Evolutionary conservation across 2,888 invertebrate genomes (phyloP), one percentile per base, ranked within the genome.

Genomic region (Eustalomyia histrio): DNA sequence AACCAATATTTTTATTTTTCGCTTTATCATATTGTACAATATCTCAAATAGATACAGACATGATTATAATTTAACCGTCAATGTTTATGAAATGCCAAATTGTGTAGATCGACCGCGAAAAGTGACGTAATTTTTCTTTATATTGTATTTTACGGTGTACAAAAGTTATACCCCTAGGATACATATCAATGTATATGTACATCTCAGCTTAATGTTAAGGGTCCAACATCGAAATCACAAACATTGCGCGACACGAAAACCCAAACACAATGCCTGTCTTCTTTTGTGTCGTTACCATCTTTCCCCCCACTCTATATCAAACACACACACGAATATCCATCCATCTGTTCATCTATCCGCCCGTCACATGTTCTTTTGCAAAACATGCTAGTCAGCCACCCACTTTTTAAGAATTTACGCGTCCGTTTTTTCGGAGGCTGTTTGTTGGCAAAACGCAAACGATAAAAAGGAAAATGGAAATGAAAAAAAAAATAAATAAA

Each of bases 361-460:
- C 57, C 64, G 73, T 75, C 67, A 75, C 60, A 60, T 67, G 65
- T 75, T 39, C 18, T 60, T 14, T 29, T 18, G 43, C 29, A 29
- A 39, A 67, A 67, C 43, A 68, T 53, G 58, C 52, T 50, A 60
- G 58, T 67, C 74, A 74, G 67, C 75, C 78, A 73, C 76, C 79
- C 83, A 83, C 75, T 79, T 80, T 83, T 75, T 69, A 83, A 80
- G 83, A 83, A 80, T 72, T 79, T 83, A 73, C 82, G 73, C 82
- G 78, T 79, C 71, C 57, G 43, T 74, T 76, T 76, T 69, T 72
- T 79, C 39, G 63, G 69, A 71, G 76, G 76, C 71, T 65, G 76
- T 74, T 67, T 74, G 79, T 58, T 76, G 73, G 78, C 50, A 67
- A 80, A 79, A 64, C 76, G 60, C 47, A 68, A 68, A 72, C 63